Base-by-base conservation (phyloP, 2,888 invertebrate genomes). In the Ophonus ardosiacus region DNA sequence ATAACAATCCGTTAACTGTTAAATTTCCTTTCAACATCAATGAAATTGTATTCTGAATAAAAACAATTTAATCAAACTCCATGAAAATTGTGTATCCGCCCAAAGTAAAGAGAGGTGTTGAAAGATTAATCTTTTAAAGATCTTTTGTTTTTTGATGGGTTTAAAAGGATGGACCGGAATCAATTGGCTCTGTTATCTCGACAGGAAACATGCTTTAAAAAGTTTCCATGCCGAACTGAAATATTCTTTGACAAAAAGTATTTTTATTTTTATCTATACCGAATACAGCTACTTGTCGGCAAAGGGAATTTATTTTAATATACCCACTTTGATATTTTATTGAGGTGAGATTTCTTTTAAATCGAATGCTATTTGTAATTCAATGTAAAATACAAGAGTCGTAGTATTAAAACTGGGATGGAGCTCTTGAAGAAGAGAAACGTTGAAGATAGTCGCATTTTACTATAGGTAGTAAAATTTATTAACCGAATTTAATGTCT, bases 401-500 rank as follows among this genome's bases (percentile, higher is more conserved):
- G 31, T 6, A 31, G 31, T 31, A 31, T 31, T 31, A 31, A 31
- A 31, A 31, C 31, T 31, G 6, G 6, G 43, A 13, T 51, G 43
- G 13, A 51, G 43, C 43, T 13, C 13, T 51, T 51, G 43, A 51
- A 51, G 43, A 51, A 5, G 43, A 51, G 43, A 51, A 56, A 56
- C 56, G 10, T 56, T 13, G 43, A 8, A 51, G 43, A 51, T 51
- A 51, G 43, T 13, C 8, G 10, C 43, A 51, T 51, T 51, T 51
- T 59, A 59, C 5, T 59, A 17, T 59, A 7, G 18, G 59, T 59
- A 17, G 18, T 59, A 59, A 59, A 59, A 17, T 59, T 59, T 59
- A 68, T 63, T 24, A 24, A 24, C 63, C 21, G 13, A 63, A n/a
- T 68, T 15, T 68, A 68, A 68, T 68, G 31, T 68, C 31, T 0